Conservation (phyloP, 2,797 vertebrate species). For the Propithecus perrieri region DNA sequence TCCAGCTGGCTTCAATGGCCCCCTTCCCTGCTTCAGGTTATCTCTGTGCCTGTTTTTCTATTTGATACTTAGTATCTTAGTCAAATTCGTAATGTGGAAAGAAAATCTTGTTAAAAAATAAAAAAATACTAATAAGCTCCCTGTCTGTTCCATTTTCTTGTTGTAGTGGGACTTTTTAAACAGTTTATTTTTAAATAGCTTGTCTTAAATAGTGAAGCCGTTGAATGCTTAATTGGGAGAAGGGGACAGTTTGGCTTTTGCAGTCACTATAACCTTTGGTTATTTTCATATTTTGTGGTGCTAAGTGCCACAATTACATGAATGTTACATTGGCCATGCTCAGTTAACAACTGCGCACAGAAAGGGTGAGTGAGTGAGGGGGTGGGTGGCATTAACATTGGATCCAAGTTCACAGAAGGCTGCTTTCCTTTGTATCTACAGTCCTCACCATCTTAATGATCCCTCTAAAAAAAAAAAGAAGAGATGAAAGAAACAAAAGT, state of each 20-base stretch:
- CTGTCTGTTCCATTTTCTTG: not conserved
- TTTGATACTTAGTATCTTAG: not conserved
- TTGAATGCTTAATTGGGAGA: not conserved
- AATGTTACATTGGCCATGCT: not conserved
- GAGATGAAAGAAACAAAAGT: not conserved
- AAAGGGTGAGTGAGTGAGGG: not conserved
- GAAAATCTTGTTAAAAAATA: constrained; percentile 3
- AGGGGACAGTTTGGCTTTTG: constrained; percentile 29
- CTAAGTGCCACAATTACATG: not conserved
- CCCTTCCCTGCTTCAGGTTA: not conserved
- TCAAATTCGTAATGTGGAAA: constrained; percentile 60
- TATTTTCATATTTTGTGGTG: constrained; percentile 33
- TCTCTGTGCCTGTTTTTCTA: not conserved
- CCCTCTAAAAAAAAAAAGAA: not conserved
- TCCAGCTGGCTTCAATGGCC: constrained; percentile 59
- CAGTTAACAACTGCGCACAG: not conserved
- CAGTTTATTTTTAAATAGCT: constrained; percentile 45
- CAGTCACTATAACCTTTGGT: not conserved
- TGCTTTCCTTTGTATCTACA: constrained; percentile 65
- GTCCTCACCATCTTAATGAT: constrained; percentile 62
- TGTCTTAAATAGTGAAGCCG: constrained; percentile 18
- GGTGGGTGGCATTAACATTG: not conserved
- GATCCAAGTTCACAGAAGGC: constrained; percentile 44
- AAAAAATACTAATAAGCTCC: not conserved
- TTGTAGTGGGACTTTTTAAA: not conserved